Percentiles rank a stretch among this genome's conserved stretches.
Evolutionary conservation across 2,797 vertebrate genomes (phyloP).

Genomic region (Catostomus latipinnis): DNA sequence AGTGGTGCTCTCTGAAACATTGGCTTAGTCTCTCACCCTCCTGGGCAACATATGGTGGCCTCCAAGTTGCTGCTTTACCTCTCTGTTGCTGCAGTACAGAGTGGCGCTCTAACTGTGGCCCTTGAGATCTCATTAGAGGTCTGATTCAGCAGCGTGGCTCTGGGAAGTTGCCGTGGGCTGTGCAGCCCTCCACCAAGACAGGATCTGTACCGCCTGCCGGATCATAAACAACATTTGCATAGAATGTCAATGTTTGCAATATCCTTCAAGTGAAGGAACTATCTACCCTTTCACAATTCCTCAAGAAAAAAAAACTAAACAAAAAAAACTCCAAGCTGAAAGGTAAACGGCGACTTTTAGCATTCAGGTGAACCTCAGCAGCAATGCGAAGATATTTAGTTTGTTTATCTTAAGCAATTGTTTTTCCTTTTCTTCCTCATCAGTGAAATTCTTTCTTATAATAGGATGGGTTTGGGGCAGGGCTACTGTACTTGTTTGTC

Average conservation of each 20-base stretch:
- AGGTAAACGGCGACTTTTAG: slow-evolving; percentile 41
- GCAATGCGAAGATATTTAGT: slow-evolving; percentile 1
- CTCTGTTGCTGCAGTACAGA: slow-evolving; percentile 78
- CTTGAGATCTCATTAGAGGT: slow-evolving; percentile 85
- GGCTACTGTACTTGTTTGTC: too few relatives aligned
- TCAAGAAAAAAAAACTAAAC: slow-evolving; percentile 55
- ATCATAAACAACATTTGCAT: slow-evolving; percentile 84
- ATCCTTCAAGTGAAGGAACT: slow-evolving; percentile 63
- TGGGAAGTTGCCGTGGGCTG: slow-evolving; percentile 79
- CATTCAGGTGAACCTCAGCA: slow-evolving; percentile 20
- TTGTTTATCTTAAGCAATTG: slow-evolving; percentile 7
- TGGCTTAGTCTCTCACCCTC: slow-evolving; percentile 69
- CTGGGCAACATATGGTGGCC: slow-evolving; percentile 83
- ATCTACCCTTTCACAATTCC: slow-evolving; percentile 62
- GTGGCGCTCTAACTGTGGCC: slow-evolving; percentile 74
- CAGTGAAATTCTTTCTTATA: too few relatives aligned
- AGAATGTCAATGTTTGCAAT: slow-evolving; percentile 77
- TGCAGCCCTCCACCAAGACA: slow-evolving; percentile 68
- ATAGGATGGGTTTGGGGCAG: too few relatives aligned
- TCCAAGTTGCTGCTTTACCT: slow-evolving; percentile 76
- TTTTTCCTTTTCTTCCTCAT: not conserved
- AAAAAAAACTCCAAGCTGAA: slow-evolving; percentile 63
- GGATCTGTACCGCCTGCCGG: slow-evolving; percentile 77
- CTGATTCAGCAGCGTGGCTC: slow-evolving; percentile 78
- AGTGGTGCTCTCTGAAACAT: slow-evolving; percentile 22